Conservation (phyloP, 2,797 vertebrate species). For the Kryptopterus vitreolus region DNA sequence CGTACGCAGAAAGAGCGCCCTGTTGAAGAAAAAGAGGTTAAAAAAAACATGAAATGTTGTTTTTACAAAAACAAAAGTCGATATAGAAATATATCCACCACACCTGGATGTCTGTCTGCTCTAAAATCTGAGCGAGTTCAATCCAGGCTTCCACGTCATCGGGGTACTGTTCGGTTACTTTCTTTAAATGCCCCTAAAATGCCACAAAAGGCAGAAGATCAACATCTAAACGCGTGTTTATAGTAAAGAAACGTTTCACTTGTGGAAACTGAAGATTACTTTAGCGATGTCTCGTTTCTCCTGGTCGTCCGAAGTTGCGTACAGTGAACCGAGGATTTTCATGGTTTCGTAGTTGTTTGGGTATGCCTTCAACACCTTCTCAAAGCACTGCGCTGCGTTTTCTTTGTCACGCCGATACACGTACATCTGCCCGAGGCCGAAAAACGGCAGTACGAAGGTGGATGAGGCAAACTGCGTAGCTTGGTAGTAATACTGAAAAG, state of each 20-base stretch:
- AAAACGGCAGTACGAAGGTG: constrained; percentile 96
- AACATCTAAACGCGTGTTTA: neutral
- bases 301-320: constrained; percentile 97
- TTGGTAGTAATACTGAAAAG: constrained; percentile 99
- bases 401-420: constrained; percentile 97
- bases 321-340: constrained; percentile 98
- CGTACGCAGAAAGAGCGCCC: constrained; percentile 94
- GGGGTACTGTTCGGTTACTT: constrained; percentile 97
- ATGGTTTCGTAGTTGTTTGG: constrained; percentile 99
- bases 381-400: constrained; percentile 98
- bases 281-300: constrained; percentile 97
- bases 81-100: neutral
- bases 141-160: constrained; percentile 99
- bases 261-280: constrained; percentile 66
- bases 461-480: constrained; percentile 98
- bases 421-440: constrained; percentile 98
- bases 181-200: constrained; percentile 93
- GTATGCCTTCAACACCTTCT: constrained; percentile 98
- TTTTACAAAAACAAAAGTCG: too few relatives aligned
- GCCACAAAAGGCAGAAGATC: constrained; percentile 34
- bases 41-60: too few relatives aligned
- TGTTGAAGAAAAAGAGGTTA: constrained; percentile 49
- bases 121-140: constrained; percentile 95
- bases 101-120: constrained; percentile 98
- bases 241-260: neutral